These are phyloP conservation scores for Drosophila quinaria DNA, from an alignment of 2,888 invertebrate species.

Conservation along the genomic window DNA sequence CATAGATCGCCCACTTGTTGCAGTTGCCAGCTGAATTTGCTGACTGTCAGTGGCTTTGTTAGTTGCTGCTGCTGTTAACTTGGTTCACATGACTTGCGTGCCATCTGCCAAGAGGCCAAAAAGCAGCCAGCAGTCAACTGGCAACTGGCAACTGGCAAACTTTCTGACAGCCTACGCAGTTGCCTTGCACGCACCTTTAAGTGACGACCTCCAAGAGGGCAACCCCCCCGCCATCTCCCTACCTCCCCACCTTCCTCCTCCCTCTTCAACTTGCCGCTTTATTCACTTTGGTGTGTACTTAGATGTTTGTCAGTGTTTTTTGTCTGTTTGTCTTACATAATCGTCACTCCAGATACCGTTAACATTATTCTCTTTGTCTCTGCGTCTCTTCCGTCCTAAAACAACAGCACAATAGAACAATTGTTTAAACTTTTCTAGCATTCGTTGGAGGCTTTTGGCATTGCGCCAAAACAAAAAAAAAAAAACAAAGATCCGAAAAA, in stretches of 20 bases:
- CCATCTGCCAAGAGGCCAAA: constrained; percentile 76
- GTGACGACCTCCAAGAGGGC: constrained; percentile 71
- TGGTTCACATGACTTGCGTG: constrained; percentile 74
- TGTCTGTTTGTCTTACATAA: constrained; percentile 78
- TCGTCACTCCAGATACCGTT: constrained; percentile 79
- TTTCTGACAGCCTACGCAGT: constrained; percentile 64
- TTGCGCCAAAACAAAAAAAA: constrained; percentile 53
- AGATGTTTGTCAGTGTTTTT: constrained; percentile 70
- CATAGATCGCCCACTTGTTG: constrained; percentile 66
- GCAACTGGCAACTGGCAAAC: constrained; percentile 24
- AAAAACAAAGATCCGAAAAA: constrained; percentile 21
- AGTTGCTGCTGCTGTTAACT: constrained; percentile 28
- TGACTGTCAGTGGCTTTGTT: constrained; percentile 54
- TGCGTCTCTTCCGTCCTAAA: constrained; percentile 65
- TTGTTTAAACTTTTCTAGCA: constrained; percentile 73
- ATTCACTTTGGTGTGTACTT: constrained; percentile 57
- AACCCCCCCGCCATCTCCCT: not conserved
- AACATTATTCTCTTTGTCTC: constrained; percentile 48
- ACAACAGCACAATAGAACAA: constrained; percentile 77
- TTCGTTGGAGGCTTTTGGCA: constrained; percentile 64
- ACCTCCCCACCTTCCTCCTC: not conserved
- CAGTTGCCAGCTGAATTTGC: constrained; percentile 26
- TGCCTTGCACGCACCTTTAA: constrained; percentile 69
- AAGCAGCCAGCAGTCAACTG: constrained; percentile 25
- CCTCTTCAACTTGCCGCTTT: not conserved